These are phyloP conservation scores for Gallinago solitaria DNA, from an alignment of 2,797 vertebrate species.

Conservation along the genomic window DNA sequence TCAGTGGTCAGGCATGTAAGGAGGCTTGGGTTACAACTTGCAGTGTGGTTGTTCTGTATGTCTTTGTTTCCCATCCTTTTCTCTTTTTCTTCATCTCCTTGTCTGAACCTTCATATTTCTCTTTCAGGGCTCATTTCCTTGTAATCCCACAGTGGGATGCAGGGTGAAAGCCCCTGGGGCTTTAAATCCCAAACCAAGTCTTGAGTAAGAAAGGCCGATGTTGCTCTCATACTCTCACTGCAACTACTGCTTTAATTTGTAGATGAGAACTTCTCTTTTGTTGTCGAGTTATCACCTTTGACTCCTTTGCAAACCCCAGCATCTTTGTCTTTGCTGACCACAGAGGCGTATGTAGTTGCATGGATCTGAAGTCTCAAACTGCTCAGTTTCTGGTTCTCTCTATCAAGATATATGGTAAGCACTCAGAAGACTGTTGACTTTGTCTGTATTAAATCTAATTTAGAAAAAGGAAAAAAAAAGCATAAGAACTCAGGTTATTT, in stretches of 20 bases:
- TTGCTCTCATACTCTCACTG: neutral
- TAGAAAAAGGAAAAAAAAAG: neutral
- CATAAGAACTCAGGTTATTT: conserved; percentile 21
- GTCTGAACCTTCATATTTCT: neutral
- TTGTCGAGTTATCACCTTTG: neutral
- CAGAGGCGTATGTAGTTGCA: rapidly evolving
- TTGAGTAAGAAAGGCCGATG: neutral
- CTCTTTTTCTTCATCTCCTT: neutral
- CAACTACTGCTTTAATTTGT: neutral
- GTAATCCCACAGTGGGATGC: neutral
- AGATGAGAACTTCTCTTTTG: neutral
- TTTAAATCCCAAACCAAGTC: neutral
- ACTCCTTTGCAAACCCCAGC: neutral
- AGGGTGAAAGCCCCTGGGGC: neutral
- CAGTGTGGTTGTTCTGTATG: neutral
- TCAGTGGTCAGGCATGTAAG: neutral
- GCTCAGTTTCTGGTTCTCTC: neutral
- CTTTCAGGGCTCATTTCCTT: neutral
- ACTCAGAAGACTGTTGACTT: neutral
- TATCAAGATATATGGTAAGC: neutral
- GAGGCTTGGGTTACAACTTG: neutral
- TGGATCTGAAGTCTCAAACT: neutral
- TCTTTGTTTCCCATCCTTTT: neutral
- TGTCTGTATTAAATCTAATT: neutral
- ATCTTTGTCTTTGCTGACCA: neutral